These are phyloP conservation scores for Muscicapa comitata DNA, from an alignment of 2,797 vertebrate genomes.

Conservation along the genomic window DNA sequence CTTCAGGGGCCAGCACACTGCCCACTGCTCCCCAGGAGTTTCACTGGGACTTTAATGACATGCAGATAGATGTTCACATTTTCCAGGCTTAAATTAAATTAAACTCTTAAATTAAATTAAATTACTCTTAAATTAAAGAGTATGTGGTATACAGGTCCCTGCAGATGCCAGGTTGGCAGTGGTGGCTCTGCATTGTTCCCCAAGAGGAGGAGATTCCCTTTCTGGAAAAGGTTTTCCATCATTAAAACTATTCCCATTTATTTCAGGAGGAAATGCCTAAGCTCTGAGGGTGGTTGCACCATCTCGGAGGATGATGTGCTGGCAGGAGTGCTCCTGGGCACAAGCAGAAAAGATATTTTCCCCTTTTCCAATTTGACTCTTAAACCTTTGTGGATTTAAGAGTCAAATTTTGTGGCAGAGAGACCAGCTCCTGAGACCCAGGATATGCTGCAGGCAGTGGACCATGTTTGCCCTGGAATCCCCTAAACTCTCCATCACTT, in stretches of 20 bases:
- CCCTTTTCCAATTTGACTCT: not conserved
- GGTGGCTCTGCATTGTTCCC: not conserved
- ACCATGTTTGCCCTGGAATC: not conserved
- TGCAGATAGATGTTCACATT: not conserved
- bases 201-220: not conserved
- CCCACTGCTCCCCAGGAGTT: not conserved
- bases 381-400: not conserved
- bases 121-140: not conserved
- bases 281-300: not conserved
- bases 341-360: not conserved
- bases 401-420: not conserved
- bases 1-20: not conserved
- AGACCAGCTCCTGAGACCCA: not conserved
- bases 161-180: not conserved
- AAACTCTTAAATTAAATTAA: too few relatives aligned
- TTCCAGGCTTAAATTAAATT: too few relatives aligned
- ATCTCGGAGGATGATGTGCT: not conserved
- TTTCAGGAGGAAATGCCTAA: not conserved
- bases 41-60: accelerated
- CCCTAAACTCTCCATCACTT: not conserved
- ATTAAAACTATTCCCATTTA: not conserved
- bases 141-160: accelerated
- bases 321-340: not conserved
- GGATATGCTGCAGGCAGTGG: not conserved
- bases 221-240: not conserved